Conservation (phyloP, 2,113 vertebrate genomes). For the Poeciliopsis turrubarensis region DNA sequence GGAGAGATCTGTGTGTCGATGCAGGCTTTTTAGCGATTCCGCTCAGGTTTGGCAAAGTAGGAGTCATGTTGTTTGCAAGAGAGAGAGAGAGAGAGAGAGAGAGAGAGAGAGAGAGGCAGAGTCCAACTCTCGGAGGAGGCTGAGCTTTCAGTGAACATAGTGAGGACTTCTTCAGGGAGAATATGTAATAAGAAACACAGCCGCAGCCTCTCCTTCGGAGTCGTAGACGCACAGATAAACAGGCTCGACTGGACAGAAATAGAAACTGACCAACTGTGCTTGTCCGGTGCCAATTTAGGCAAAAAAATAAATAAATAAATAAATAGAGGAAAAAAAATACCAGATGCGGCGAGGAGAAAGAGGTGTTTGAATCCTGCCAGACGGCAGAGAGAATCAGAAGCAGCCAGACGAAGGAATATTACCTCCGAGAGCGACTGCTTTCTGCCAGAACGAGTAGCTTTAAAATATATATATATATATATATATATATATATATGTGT, state of each 20-base stretch:
- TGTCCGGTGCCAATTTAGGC: slow-evolving; percentile 36
- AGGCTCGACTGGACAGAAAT: slow-evolving; percentile 40
- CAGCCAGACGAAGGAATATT: slow-evolving; percentile 1
- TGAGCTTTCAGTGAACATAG: slow-evolving; percentile 60
- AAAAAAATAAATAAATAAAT: background rate
- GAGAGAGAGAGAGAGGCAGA: slow-evolving; percentile 43
- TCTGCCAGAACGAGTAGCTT: background rate
- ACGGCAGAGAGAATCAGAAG: slow-evolving; percentile 24
- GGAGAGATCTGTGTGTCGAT: background rate
- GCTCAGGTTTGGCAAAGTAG: slow-evolving; percentile 60
- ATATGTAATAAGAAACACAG: slow-evolving; percentile 69
- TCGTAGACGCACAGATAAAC: slow-evolving; percentile 50
- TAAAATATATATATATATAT: background rate
- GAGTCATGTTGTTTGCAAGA: slow-evolving; percentile 64
- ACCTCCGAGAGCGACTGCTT: background rate
- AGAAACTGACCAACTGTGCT: slow-evolving; percentile 39
- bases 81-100: slow-evolving; percentile 4
- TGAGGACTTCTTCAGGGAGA: slow-evolving; percentile 70
- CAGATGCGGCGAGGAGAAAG: slow-evolving; percentile 38
- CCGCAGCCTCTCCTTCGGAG: slow-evolving; percentile 48
- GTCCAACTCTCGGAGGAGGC: slow-evolving; percentile 55
- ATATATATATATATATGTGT: background rate
- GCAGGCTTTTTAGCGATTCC: slow-evolving; percentile 52
- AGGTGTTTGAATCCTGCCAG: slow-evolving; percentile 30
- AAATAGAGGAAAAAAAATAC: slow-evolving; percentile 16